Base-by-base conservation (phyloP, 2,113 vertebrate genomes). In the Dicentrarchus labrax region DNA sequence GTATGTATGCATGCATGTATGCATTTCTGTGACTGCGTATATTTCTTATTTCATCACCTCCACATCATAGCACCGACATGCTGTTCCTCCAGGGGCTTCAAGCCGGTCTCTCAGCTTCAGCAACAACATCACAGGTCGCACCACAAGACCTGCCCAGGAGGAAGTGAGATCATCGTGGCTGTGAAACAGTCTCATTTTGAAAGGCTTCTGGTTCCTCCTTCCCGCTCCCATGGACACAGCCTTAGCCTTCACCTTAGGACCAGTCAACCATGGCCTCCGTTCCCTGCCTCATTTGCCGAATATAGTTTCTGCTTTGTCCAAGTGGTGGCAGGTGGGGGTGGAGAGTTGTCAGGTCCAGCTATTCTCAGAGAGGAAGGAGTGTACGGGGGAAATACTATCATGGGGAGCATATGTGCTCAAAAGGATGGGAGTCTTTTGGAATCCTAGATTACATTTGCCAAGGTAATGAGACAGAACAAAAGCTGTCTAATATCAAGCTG, bases 381-480 rank as follows among this genome's bases (percentile, higher is more conserved):
- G 8, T 65, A 86, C 7, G 6, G 38, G 22, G 74, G 68, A 73
- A 81, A 89, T 69, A 72, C 80, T 81, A 88, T 83, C 80, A 86
- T 17, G 3, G 74, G 75, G 82, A 73, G 76, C 60, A 47, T 70
- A 80, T 81, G 70, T 47, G n/a, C 78, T 71, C 36, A 21, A 70
- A 86, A 76, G 77, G 81, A 89, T 84, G 80, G 67, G 10, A 69
- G 73, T 71, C 83, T 90, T 84, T 90, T 51, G 24, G 38, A 79
- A 69, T 82, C 72, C 57, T 79, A 69, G 84, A 93, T 90, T 90
- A 89, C 86, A 90, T 92, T 92, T 92, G 83, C 90, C n/a, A 72
- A 91, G 65, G 83, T 90, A 94, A 95, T 94, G 92, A 92, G 87
- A 90, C 83, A 90, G 88, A 93, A 92, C 88, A 85, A 92, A 93